These are phyloP conservation scores for Megalurothrips usitatus DNA, from an alignment of 2,888 invertebrate species.

Conservation along the genomic window DNA sequence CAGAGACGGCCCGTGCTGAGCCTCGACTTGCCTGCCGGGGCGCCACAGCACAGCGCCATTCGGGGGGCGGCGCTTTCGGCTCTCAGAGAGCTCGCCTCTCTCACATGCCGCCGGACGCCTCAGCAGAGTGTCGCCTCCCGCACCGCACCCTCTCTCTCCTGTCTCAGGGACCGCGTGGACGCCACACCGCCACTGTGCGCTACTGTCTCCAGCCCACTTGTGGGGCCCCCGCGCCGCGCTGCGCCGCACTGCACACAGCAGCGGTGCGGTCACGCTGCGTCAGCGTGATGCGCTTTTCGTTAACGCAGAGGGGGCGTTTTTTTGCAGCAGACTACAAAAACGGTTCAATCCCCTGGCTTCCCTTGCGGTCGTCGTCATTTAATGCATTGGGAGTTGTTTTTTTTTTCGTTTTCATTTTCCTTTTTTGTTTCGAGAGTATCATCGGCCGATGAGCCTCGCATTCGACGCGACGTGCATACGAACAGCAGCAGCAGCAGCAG, in stretches of 20 bases:
- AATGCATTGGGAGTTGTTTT: neutral
- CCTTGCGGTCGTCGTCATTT: neutral
- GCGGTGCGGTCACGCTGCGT: too few relatives aligned
- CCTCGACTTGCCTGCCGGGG: neutral
- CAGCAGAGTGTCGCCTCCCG: too few relatives aligned
- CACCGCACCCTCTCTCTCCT: too few relatives aligned
- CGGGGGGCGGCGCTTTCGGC: neutral
- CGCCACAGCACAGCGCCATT: neutral
- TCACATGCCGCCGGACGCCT: neutral
- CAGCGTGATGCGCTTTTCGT: too few relatives aligned
- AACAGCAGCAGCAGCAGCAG: too few relatives aligned
- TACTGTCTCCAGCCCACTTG: too few relatives aligned
- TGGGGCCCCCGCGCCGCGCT: too few relatives aligned
- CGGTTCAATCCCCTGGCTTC: neutral
- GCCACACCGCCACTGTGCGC: too few relatives aligned
- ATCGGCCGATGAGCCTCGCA: neutral
- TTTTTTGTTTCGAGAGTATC: neutral
- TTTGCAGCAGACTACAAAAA: neutral
- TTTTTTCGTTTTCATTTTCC: neutral
- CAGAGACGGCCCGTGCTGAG: neutral
- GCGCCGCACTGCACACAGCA: too few relatives aligned
- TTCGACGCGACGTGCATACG: neutral
- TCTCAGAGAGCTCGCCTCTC: neutral
- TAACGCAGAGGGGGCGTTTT: too few relatives aligned
- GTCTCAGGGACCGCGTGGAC: too few relatives aligned